Percentiles rank a stretch among this genome's conserved stretches.
phyloP scores from a whole-genome alignment of 2,888 invertebrate genomes.

The Dichetophora obliterata region DNA sequence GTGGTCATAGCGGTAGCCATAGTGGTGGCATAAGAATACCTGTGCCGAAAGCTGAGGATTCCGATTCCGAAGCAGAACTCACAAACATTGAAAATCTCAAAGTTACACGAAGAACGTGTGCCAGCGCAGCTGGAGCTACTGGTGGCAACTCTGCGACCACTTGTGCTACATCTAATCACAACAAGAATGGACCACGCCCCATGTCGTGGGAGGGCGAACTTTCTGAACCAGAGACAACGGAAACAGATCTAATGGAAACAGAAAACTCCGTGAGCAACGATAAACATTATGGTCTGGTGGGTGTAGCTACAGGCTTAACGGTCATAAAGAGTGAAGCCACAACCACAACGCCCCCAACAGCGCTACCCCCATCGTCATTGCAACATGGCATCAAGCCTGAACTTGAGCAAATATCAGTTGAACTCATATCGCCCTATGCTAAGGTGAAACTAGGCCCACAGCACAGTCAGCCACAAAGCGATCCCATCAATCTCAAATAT shows the following conservation, averaged over 20 bases:
- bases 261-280: constrained; percentile 60
- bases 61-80: constrained; percentile 68
- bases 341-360: constrained; percentile 46
- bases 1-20: constrained; percentile 56
- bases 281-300: constrained; percentile 17
- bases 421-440: constrained; percentile 45
- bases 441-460: constrained; percentile 57
- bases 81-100: constrained; percentile 68
- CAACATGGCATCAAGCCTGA: constrained; percentile 56
- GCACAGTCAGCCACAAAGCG: constrained; percentile 59
- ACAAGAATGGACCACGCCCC: constrained; percentile 76
- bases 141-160: background rate
- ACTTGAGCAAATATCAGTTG: constrained; percentile 61
- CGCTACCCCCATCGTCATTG: constrained; percentile 30
- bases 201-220: constrained; percentile 97
- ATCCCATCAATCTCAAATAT: constrained; percentile 68
- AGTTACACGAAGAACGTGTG: constrained; percentile 72
- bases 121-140: constrained; percentile 57
- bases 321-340: constrained; percentile 61
- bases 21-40: constrained; percentile 58
- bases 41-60: constrained; percentile 64
- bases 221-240: constrained; percentile 80
- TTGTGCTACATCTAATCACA: constrained; percentile 25
- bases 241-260: constrained; percentile 71
- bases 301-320: constrained; percentile 48